Conservation (phyloP, 2,888 invertebrate species). For the Entomobrya proxima region DNA sequence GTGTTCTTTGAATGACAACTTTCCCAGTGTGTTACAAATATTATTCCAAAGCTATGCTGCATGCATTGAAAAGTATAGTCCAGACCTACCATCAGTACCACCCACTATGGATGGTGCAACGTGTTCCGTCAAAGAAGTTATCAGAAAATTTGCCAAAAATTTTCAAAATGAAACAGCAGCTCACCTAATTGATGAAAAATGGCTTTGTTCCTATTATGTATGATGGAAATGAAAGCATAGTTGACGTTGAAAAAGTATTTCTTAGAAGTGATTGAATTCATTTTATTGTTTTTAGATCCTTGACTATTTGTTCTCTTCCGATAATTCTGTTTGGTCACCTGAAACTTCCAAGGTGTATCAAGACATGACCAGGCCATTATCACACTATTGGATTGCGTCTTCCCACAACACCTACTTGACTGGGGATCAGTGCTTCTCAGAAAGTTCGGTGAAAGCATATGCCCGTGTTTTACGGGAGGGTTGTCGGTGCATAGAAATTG, state of each 20-base stretch:
- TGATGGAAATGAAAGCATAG: background rate
- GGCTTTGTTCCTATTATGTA: background rate
- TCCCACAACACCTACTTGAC: slow-evolving; percentile 98
- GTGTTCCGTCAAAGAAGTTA: background rate
- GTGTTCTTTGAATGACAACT: too few species aligned
- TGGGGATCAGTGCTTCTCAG: slow-evolving; percentile 97
- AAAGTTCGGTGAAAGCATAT: slow-evolving; percentile 97
- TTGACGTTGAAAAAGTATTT: background rate
- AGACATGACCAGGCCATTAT: slow-evolving; percentile 90
- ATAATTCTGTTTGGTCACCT: slow-evolving; percentile 93
- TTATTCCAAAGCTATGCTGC: too few species aligned
- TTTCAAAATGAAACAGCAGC: background rate
- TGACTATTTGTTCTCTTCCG: slow-evolving; percentile 93
- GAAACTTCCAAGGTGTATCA: slow-evolving; percentile 82
- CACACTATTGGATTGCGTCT: slow-evolving; percentile 82
- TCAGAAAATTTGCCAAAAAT: background rate
- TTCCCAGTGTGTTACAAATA: too few species aligned
- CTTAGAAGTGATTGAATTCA: background rate
- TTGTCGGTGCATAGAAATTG: slow-evolving; percentile 95
- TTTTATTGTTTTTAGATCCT: background rate
- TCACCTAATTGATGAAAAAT: background rate
- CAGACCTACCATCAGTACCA: too few species aligned
- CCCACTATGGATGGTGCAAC: too few species aligned
- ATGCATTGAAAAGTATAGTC: too few species aligned
- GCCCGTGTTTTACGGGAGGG: slow-evolving; percentile 93